Evolutionary conservation across 1,140 invertebrate species (phyloP).

Genomic region (Papilio dardanus): DNA sequence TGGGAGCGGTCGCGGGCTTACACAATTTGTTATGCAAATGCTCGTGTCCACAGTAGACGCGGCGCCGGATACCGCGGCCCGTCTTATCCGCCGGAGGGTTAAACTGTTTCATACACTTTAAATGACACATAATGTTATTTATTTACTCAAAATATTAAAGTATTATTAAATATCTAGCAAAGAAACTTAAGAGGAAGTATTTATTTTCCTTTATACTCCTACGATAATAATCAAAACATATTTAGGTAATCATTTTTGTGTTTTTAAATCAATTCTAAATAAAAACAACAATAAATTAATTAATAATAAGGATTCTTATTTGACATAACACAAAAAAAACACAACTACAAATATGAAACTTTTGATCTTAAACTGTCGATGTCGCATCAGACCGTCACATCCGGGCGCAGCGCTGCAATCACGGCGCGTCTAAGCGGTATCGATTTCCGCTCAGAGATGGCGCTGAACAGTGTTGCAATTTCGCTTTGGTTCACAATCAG

Average conservation of each 20-base stretch:
- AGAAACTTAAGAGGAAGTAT: too few species aligned
- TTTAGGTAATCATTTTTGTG: too few species aligned
- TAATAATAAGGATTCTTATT: neutral
- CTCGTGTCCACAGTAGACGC: slow-evolving; percentile 34
- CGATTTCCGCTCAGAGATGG: slow-evolving; percentile 75
- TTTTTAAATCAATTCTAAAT: too few species aligned
- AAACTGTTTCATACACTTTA: slow-evolving; percentile 17
- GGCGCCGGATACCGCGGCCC: slow-evolving; percentile 32
- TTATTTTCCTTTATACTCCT: too few species aligned
- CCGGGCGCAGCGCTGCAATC: slow-evolving; percentile 48
- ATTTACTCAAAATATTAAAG: neutral
- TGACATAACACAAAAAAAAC: neutral
- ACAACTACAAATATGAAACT: neutral
- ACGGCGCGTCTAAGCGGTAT: slow-evolving; percentile 61
- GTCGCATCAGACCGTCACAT: slow-evolving; percentile 30
- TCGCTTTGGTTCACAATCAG: slow-evolving; percentile 67
- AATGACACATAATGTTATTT: neutral
- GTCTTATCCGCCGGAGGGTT: slow-evolving; percentile 3
- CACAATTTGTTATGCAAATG: slow-evolving; percentile 64
- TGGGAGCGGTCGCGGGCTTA: slow-evolving; percentile 46
- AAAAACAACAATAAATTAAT: neutral
- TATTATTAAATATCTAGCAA: neutral
- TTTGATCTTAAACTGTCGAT: neutral
- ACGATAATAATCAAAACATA: too few species aligned
- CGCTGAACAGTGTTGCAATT: slow-evolving; percentile 50